Evolutionary conservation across 1,140 invertebrate genomes (phyloP).

Genomic region (Temnothorax nylanderi): DNA sequence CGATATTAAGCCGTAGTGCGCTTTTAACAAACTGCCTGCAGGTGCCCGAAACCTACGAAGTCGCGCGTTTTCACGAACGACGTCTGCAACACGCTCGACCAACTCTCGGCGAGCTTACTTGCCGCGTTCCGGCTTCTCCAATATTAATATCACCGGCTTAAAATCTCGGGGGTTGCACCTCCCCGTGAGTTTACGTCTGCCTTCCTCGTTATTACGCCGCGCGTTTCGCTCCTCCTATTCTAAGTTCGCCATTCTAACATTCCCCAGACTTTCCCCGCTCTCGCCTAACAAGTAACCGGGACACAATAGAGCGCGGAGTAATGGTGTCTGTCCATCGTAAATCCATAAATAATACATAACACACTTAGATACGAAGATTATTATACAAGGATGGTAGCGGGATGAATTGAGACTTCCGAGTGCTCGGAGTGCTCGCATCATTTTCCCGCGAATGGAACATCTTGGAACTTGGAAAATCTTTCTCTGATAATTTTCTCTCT

Average conservation of each 20-base stretch:
- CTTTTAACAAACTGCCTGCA: conserved; percentile 67
- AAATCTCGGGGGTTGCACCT: conserved; percentile 44
- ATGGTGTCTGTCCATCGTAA: neutral
- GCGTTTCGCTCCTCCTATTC: neutral
- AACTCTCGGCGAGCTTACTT: conserved; percentile 26
- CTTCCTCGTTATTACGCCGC: conserved; percentile 36
- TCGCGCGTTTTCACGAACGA: conserved; percentile 20
- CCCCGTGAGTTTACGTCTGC: neutral
- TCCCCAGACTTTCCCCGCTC: conserved; percentile 15
- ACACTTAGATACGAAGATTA: neutral
- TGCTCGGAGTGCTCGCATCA: neutral
- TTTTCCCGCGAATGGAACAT: neutral
- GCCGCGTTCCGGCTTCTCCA: neutral
- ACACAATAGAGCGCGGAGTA: conserved; percentile 21
- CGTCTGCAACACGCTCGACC: neutral
- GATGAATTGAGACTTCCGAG: conserved; percentile 3
- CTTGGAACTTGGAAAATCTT: conserved; percentile 10
- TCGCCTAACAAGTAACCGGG: neutral
- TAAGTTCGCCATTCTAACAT: conserved; percentile 27
- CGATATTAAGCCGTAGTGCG: conserved; percentile 63
- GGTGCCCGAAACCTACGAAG: conserved; percentile 5
- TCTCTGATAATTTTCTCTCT: neutral
- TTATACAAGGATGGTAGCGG: neutral
- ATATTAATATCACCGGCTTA: conserved; percentile 68
- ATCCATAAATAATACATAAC: conserved; percentile 20